These are phyloP conservation scores for Hyphantria cunea DNA, from an alignment of 1,140 invertebrate species.

Conservation along the genomic window DNA sequence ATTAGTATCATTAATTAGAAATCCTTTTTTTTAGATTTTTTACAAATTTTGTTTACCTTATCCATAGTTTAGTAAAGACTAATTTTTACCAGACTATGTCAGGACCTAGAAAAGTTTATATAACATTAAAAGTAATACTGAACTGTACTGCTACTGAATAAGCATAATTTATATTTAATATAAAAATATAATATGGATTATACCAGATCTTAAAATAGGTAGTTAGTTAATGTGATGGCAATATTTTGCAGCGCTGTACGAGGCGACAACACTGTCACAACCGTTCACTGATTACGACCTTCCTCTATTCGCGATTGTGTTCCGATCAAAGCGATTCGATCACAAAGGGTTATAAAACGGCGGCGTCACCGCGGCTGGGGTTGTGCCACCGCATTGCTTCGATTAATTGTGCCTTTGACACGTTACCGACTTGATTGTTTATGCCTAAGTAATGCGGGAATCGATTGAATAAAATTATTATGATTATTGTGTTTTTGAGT, in stretches of 20 bases:
- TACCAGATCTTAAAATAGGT: constrained; percentile 6
- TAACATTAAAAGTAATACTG: too few relatives aligned
- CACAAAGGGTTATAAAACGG: constrained; percentile 66
- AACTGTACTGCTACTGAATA: too few relatives aligned
- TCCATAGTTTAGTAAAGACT: too few relatives aligned
- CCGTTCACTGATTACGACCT: constrained; percentile 52
- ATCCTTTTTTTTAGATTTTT: too few relatives aligned
- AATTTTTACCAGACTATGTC: too few relatives aligned
- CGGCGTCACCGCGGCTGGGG: constrained; percentile 21
- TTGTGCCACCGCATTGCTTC: constrained; percentile 8
- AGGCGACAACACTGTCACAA: constrained; percentile 38
- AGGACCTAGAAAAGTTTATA: too few relatives aligned
- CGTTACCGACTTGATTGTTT: constrained; percentile 30
- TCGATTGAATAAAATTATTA: constrained; percentile 17
- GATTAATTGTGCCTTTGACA: constrained; percentile 30
- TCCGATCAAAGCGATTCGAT: constrained; percentile 63
- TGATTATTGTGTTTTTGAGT: constrained; percentile 9
- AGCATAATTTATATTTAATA: too few relatives aligned
- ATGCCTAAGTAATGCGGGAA: constrained; percentile 30
- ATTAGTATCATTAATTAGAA: too few relatives aligned
- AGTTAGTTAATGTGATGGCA: constrained; percentile 35
- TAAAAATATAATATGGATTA: too few relatives aligned
- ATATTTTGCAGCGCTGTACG: constrained; percentile 33
- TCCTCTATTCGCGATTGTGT: constrained; percentile 51
- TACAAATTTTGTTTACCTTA: too few relatives aligned